These are phyloP conservation scores for Cyanocitta stelleri DNA, from an alignment of 2,113 vertebrate genomes.

Conservation along the genomic window DNA sequence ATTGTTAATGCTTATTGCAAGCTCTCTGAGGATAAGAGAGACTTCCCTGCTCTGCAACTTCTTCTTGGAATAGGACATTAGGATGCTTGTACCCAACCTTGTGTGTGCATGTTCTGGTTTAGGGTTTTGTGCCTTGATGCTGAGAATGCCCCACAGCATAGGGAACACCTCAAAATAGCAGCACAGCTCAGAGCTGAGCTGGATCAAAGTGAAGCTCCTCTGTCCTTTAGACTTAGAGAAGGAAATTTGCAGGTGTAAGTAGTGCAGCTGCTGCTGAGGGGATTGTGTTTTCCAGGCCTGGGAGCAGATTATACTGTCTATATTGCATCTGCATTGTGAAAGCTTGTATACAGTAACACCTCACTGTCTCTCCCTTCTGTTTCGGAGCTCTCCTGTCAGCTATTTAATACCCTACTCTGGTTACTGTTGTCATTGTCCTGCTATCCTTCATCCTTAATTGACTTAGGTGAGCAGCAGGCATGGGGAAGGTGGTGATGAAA, in stretches of 20 bases:
- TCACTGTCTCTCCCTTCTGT: background rate
- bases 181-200: background rate
- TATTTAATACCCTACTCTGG: background rate
- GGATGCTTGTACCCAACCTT: background rate
- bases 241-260: background rate
- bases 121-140: background rate
- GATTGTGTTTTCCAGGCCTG: background rate
- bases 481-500: background rate
- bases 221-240: background rate
- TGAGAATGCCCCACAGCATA: background rate
- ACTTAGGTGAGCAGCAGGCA: background rate
- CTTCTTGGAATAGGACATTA: background rate
- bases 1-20: background rate
- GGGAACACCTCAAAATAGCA: background rate
- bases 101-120: accelerated
- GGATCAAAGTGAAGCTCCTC: background rate
- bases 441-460: background rate
- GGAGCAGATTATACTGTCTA: background rate
- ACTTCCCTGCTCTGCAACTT: background rate
- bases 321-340: accelerated
- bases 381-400: background rate
- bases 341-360: background rate
- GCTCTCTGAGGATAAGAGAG: background rate
- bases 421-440: background rate
- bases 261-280: background rate